A percentile compares a stretch with the other conserved stretches of the same genome.
These are phyloP conservation scores for Netelia melanura DNA, from an alignment of 2,888 invertebrate species.

Conservation along the genomic window DNA sequence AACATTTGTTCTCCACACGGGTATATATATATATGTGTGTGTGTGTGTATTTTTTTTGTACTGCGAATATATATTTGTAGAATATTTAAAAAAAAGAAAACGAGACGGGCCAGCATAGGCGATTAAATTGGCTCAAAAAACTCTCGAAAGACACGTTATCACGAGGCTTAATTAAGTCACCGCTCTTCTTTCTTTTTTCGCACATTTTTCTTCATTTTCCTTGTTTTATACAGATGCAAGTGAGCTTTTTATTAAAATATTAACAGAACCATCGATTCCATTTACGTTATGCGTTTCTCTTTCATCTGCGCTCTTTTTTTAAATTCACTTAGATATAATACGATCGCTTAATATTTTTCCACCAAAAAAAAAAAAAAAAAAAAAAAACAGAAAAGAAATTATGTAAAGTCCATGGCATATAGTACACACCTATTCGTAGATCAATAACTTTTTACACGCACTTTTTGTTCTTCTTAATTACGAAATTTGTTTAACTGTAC, in stretches of 20 bases:
- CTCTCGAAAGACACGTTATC: conserved; percentile 79
- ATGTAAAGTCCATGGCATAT: conserved; percentile 79
- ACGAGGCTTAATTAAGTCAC: conserved; percentile 74
- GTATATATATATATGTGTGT: conserved; percentile 65
- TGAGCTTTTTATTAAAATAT: conserved; percentile 83
- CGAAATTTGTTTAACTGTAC: conserved; percentile 80
- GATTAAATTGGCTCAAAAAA: conserved; percentile 71
- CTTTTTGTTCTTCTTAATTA: conserved; percentile 76
- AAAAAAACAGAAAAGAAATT: conserved; percentile 63
- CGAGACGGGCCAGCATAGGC: conserved; percentile 71
- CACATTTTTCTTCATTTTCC: conserved; percentile 39
- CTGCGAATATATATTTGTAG: conserved; percentile 60
- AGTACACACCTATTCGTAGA: conserved; percentile 81
- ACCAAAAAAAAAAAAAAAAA: conserved; percentile 72
- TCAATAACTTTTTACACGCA: conserved; percentile 84
- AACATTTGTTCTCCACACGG: conserved; percentile 56
- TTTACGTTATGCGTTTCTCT: conserved; percentile 71
- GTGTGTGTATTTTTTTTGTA: conserved; percentile 67
- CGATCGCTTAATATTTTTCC: conserved; percentile 76
- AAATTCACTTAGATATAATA: conserved; percentile 76
- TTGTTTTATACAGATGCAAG: conserved; percentile 79
- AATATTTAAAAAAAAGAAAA: conserved; percentile 68
- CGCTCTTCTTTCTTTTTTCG: conserved; percentile 44
- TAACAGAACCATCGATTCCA: conserved; percentile 81
- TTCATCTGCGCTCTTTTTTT: conserved; percentile 71